A percentile compares a stretch with the other conserved stretches of the same genome.
Conservation (phyloP, 1,140 invertebrate genomes). For the Drosophila albomicans region DNA sequence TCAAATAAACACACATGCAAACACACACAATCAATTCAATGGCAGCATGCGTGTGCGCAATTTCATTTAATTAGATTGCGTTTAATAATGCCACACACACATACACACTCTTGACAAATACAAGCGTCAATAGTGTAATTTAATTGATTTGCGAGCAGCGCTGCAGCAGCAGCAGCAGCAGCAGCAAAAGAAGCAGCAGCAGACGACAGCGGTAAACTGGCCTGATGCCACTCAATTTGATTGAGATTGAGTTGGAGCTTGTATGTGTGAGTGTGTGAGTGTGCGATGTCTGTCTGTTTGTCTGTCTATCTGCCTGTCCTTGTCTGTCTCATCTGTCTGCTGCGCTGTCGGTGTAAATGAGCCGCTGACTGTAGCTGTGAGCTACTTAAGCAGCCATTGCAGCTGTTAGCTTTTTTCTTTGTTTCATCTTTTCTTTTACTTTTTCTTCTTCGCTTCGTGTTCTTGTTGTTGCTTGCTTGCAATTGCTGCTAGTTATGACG, state of each 20-base stretch:
- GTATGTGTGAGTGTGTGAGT: conserved; percentile 19
- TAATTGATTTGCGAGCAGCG: conserved; percentile 75
- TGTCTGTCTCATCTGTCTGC: no score
- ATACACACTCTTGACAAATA: conserved; percentile 12
- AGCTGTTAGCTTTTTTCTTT: conserved; percentile 8
- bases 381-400: conserved; percentile 18
- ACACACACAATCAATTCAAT: conserved; percentile 19
- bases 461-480: conserved; percentile 44
- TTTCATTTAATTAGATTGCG: conserved; percentile 82
- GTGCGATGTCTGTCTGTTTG: conserved; percentile 1
- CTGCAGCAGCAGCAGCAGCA: conserved; percentile 35
- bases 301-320: neutral
- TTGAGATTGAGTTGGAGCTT: conserved; percentile 28
- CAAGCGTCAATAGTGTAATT: conserved; percentile 75
- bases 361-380: neutral
- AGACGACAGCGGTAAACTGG: conserved; percentile 40
- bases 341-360: conserved; percentile 1
- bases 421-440: neutral
- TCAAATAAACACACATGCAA: conserved; percentile 5
- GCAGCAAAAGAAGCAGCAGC: conserved; percentile 25
- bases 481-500: conserved; percentile 45
- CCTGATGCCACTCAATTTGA: conserved; percentile 70
- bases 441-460: neutral
- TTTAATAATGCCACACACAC: conserved; percentile 67
- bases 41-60: conserved; percentile 55